Evolutionary conservation across 2,113 vertebrate genomes (phyloP).

Genomic region (Ploceus nigricollis): DNA sequence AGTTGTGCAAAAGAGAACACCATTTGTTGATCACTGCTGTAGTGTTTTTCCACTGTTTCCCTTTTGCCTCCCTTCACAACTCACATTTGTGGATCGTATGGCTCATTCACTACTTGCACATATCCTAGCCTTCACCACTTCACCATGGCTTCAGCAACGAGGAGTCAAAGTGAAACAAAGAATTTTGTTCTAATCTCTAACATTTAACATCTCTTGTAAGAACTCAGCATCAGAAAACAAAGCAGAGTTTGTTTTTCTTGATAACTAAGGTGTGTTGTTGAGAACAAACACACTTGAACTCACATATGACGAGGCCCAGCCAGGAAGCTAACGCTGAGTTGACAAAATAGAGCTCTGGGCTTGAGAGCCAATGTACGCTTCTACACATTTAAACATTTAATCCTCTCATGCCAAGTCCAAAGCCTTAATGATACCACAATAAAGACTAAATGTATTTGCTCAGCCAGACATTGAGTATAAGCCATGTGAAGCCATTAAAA

Average conservation of each 20-base stretch:
- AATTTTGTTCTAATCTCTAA: background rate
- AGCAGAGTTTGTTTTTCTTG: background rate
- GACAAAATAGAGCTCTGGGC: background rate
- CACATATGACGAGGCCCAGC: background rate
- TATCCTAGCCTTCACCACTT: background rate
- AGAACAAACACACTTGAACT: background rate
- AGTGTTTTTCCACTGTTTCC: background rate
- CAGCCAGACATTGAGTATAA: background rate
- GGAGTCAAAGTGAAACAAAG: background rate
- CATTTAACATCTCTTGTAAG: background rate
- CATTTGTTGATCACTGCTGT: background rate
- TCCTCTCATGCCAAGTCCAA: background rate
- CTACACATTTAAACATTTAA: background rate
- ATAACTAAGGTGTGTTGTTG: background rate
- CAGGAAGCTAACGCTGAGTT: background rate
- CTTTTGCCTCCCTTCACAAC: background rate
- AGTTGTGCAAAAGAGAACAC: background rate
- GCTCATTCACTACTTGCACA: background rate
- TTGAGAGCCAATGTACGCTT: background rate
- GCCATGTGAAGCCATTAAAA: background rate
- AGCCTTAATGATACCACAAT: background rate
- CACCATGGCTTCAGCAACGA: accelerated
- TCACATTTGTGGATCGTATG: background rate
- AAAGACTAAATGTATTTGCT: background rate
- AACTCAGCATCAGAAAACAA: background rate